Conservation (phyloP, 2,888 invertebrate genomes). For the Drosophila borealis region DNA sequence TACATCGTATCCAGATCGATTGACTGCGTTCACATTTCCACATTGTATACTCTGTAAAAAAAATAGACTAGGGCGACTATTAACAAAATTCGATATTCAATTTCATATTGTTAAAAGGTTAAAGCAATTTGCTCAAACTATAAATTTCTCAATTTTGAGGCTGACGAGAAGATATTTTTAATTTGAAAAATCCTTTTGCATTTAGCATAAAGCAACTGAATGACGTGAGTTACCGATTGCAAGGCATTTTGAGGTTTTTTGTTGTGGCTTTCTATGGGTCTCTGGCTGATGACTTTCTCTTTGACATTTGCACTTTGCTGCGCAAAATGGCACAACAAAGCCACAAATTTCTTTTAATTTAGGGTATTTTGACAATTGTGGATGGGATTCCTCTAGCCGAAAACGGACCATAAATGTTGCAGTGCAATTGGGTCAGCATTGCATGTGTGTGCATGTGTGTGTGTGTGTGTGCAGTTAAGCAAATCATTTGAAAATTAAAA, state of each 20-base stretch:
- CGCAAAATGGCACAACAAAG: constrained; percentile 43
- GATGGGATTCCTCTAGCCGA: constrained; percentile 34
- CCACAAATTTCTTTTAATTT: constrained; percentile 59
- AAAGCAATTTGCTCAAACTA: not conserved
- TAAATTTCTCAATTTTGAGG: not conserved
- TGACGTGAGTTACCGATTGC: not conserved
- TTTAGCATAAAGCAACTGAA: not conserved
- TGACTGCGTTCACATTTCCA: not conserved
- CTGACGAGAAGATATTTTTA: not conserved
- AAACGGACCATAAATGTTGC: constrained; percentile 16
- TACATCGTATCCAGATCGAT: constrained; percentile 11
- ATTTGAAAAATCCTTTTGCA: not conserved
- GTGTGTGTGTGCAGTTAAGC: not conserved
- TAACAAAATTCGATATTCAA: too few relatives aligned
- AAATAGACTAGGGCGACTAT: too few relatives aligned
- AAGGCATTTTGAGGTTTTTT: not conserved
- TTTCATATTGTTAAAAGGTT: too few relatives aligned
- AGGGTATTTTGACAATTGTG: constrained; percentile 49
- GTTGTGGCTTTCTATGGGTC: constrained; percentile 4
- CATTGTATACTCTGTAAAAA: not conserved
- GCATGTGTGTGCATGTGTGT: constrained; percentile 6
- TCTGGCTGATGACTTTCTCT: constrained; percentile 8
- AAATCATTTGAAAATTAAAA: constrained; percentile 24
- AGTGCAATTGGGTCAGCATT: not conserved
- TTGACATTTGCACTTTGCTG: constrained; percentile 27